These are phyloP conservation scores for Drosophila bipectinata DNA, from an alignment of 1,140 invertebrate species.

Conservation along the genomic window DNA sequence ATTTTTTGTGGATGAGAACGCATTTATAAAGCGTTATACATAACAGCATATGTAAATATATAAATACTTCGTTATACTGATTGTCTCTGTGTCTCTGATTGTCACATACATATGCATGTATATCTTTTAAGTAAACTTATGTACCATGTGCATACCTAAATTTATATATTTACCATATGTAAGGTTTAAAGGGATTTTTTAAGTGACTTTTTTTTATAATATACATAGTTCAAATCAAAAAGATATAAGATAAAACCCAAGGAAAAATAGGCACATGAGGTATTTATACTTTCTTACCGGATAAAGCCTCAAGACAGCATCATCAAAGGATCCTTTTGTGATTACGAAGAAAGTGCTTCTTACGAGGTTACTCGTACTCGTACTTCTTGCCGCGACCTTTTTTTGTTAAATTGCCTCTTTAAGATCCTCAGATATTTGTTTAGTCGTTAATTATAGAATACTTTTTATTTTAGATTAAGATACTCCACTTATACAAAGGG, in stretches of 20 bases:
- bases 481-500: conserved; percentile 34
- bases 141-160: background rate
- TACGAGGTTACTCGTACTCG: background rate
- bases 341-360: background rate
- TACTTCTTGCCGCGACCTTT: background rate
- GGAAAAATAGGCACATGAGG: no score
- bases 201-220: no score
- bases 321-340: background rate
- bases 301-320: background rate
- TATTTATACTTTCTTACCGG: background rate
- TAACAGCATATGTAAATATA: conserved; percentile 1
- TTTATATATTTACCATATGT: background rate
- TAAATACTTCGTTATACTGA: no score
- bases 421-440: conserved; percentile 32
- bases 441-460: conserved; percentile 61
- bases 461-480: conserved; percentile 68
- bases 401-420: background rate
- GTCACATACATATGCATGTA: background rate
- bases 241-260: no score
- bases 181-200: no score
- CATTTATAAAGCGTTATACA: conserved; percentile 6
- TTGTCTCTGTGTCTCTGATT: no score
- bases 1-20: conserved; percentile 69
- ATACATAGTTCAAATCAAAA: no score
- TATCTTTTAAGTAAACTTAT: background rate